Evolutionary conservation across 2,113 vertebrate species (phyloP), one percentile per base, ranked within the genome.

Genomic region (Martes martes): DNA sequence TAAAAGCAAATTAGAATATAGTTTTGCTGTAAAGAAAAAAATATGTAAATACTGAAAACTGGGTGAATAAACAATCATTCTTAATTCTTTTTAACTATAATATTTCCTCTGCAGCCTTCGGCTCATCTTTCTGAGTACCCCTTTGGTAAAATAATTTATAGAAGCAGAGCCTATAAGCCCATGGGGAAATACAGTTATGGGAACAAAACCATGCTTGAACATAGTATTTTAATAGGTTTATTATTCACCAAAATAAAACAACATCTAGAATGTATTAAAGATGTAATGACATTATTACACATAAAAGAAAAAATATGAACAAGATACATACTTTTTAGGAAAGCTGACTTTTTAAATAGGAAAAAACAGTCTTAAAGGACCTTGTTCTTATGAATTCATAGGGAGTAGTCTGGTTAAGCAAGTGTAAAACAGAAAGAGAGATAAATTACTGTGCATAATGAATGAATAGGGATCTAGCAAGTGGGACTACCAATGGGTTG

Each of bases 71-170:
- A 39, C 0, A 47, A 76, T 57, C 6, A 76, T 82, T 50, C 59
- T 96, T 76, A 57, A 45, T 96, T 96, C 28, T 91, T 96, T 76
- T 76, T 81, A 92, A 67, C 16, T 47, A 59, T 4, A 78, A 36
- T 59, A 95, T 50, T 81, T 6, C 39, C 24, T 95, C 11, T 74
- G 7, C 67, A 94, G 59, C 0, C n/a, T 52, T 33, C 65, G 4
- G 9, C 28, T 89, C 31, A 5, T 59, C 59, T 78, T 92, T 95
- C 39, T 85, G 7, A 78, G 42, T 61, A 82, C 16, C 19, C 50
- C 8, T 11, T 31, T 47, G 7, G 19, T 65, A 93, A 91, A 84
- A 33, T 28, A 91, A 87, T 50, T 96, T 52, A 11, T 10, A 55
- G 36, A 78, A 73, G 14, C 23, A 47, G 11, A 71, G 86, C 7